Evolutionary conservation across 2,113 vertebrate genomes (phyloP), one percentile per base, ranked within the genome.

Genomic region (Melanotaenia duboulayi): DNA sequence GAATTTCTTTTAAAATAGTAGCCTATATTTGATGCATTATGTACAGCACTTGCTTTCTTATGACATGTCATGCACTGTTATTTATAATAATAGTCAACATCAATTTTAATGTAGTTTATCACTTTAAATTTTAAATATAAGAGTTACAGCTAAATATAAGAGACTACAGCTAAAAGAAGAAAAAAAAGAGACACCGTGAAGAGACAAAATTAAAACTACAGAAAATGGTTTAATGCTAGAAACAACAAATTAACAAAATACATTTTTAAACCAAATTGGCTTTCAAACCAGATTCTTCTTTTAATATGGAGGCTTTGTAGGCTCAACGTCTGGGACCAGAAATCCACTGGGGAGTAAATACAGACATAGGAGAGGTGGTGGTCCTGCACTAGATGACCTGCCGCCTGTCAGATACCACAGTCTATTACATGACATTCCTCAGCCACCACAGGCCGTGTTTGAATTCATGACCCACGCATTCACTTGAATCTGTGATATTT

Each of bases 401-500:
- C 57, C 56, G 24, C 13, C 32, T 35, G 22, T 60, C 40, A 39
- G 11, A 74, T 57, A 50, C 46, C 35, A 37, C 23, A 71, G 37
- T 60, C 65, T 40, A 28, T 58, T 67, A 46, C 42, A 72, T 73
- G 75, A 52, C 22, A 40, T 70, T 65, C 74, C 78, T 81, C 46
- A 49, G 48, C 16, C 54, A 68, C 54, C 74, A 9, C 70, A 73
- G 62, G 40, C 28, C 51, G 65, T 56, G 24, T 54, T 63, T 13
- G 6, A 4, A 72, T 63, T 71, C 51, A 40, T 65, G 22, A 10
- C 75, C 80, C 50, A 71, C 68, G 3, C 82, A 66, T 73, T 73
- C 69, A 44, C 65, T 77, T n/a, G n/a, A 83, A 32, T 64, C 59
- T 23, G 59, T 44, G 22, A 61, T 57, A 54, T 69, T 81, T 63